Conservation (phyloP, 2,113 vertebrate species). For the Pteruthius melanotis region DNA sequence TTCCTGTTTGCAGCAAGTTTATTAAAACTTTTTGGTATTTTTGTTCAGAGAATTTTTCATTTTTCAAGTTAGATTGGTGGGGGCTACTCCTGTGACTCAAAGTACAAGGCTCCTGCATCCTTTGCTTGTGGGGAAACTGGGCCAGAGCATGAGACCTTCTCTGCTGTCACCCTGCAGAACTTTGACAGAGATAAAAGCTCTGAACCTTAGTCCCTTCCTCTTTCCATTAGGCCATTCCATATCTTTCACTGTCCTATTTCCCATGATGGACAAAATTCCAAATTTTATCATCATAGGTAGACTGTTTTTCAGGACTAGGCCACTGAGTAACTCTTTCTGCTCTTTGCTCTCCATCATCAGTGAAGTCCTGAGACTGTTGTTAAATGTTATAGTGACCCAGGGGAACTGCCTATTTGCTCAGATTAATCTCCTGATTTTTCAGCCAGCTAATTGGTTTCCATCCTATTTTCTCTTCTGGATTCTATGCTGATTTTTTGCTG, state of each 20-base stretch:
- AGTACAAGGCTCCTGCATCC: background rate
- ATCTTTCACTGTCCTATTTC: background rate
- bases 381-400: background rate
- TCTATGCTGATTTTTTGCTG: background rate
- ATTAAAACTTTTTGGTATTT: background rate
- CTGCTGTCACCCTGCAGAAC: background rate
- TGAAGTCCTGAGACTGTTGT: background rate
- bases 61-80: background rate
- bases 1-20: background rate
- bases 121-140: background rate
- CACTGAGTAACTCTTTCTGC: background rate
- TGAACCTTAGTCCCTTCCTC: background rate
- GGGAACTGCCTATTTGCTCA: background rate
- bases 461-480: background rate
- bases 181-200: background rate
- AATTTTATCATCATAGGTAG: background rate
- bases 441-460: background rate
- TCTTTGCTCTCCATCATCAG: background rate
- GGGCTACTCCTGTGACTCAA: background rate
- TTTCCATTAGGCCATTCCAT: background rate
- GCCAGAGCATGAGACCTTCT: background rate
- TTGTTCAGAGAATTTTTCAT: background rate
- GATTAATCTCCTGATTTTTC: background rate
- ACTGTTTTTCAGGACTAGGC: background rate
- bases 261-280: background rate